Base-by-base conservation (phyloP, 2,797 vertebrate genomes). In the Fundulus diaphanus region DNA sequence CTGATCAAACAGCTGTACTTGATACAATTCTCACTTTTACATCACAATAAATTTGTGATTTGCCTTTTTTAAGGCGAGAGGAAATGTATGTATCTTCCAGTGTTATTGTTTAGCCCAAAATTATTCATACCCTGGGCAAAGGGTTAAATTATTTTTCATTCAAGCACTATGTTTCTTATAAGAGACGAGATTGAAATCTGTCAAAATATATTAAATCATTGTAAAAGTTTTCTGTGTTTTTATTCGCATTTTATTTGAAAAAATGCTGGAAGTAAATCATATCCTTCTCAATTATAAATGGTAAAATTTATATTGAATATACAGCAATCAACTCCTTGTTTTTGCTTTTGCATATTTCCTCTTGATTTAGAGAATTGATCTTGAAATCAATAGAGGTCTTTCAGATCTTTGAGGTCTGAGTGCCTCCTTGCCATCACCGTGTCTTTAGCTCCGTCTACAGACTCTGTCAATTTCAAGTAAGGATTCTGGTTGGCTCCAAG, bases 11-110 rank as follows among this genome's bases (percentile, higher is more conserved):
- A 78, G 52, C 40, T 22, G 54, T 54, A 67, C 56, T 69, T 31
- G 57, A 70, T 69, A 33, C 48, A 68, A 27, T 85, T 56, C 72
- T 54, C 31, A 66, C 63, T 80, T 82, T 73, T 1, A 76, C 67
- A 74, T 61, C 31, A 37, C 22, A 63, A 54, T n/a, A 69, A 31
- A 31, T 72, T 18, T 12, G 13, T 67, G 29, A 68, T 49, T n/a
- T 2, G n/a, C 35, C 54, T 4, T 71, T 59, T 72, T 65, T 31
- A 44, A 57, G 42, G 48, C 27, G 15, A 37, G 54, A 59, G 52
- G 18, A 29, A 56, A 59, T 46, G n/a, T 15, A n/a, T 40, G 35
- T n/a, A n/a, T 16, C 35, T 66, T 15, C 22, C 24, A 66, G 63
- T 15, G 24, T 27, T 15, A 66, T n/a, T 15, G 35, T n/a, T 66